Base-by-base conservation (phyloP, 1,140 invertebrate species). In the Diorhabda elongata region DNA sequence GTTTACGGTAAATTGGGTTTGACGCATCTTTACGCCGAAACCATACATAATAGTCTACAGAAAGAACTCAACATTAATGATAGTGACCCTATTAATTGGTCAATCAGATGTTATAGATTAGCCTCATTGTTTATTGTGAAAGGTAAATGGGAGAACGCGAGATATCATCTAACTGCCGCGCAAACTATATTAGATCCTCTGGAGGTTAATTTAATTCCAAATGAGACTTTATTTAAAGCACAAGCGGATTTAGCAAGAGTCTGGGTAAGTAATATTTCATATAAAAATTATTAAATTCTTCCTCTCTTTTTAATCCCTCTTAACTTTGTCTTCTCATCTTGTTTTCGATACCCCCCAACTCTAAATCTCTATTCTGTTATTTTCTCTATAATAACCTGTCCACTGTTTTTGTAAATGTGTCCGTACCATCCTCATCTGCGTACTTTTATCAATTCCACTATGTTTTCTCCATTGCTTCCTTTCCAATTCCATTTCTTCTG, bases 161-260 rank as follows among this genome's bases (percentile, higher is more conserved):
- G 74, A 73, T 79, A 79, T 67, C 75, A 79, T 65, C 64, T 79
- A 66, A 69, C 65, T 47, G 75, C 75, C 41, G 74, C 77, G 47
- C 70, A 73, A 61, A 66, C 70, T 43, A 69, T 77, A 61, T 72
- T 79, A 45, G 75, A 76, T 67, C 71, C 74, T n/a, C 62, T 78
- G 44, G 76, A 78, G 71, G 64, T 66, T 5, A 42, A 47, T n/a
- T 60, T 74, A n/a, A 43, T 63, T 26, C 73, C 73, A 7, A 71
- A 76, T 74, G 71, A 70, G 4, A 70, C 73, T 26, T 57, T 75
- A 11, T 71, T 69, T 44, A 76, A 67, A 45, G 70, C 70, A 4
- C 73, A 78, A 67, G 77, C 74, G 0, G 77, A 78, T 65, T 69
- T 78, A 57, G 77, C 77, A 6, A 69, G 77, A 67, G 67, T 72